Percentiles rank a stretch among this genome's conserved stretches.
phyloP scores from a whole-genome alignment of 64 coral and sea anemone genomes.

The Acropora yongei region DNA sequence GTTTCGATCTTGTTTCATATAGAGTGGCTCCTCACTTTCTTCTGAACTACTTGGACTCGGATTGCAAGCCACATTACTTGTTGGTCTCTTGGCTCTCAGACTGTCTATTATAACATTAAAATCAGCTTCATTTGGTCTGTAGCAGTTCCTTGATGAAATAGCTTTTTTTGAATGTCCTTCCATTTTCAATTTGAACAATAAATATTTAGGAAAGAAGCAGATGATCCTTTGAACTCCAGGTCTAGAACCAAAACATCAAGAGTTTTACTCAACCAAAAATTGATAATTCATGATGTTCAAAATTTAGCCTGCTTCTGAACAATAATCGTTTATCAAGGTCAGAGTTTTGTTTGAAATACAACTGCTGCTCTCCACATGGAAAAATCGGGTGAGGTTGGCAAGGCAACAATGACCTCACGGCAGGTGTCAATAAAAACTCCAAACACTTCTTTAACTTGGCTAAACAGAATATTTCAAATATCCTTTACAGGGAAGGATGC shows the following conservation, averaged over 20 bases:
- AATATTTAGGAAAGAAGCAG: background rate
- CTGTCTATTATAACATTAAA: background rate
- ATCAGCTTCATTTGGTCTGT: slow-evolving; percentile 7
- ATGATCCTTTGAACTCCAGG: too few species aligned
- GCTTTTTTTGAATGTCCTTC: background rate
- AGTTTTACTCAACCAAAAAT: background rate
- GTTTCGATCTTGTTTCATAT: background rate
- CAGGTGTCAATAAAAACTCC: slow-evolving; percentile 17
- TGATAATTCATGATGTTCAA: background rate
- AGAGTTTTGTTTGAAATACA: background rate
- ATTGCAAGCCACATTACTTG: background rate
- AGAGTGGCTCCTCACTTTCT: slow-evolving; percentile 8
- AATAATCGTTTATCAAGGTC: background rate
- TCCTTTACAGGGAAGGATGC: background rate
- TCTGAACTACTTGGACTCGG: background rate
- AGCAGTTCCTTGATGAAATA: background rate
- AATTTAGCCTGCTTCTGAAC: background rate
- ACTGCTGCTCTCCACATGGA: background rate
- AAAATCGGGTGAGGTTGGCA: background rate
- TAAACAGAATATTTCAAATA: background rate
- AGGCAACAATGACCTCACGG: slow-evolving; percentile 6
- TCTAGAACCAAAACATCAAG: background rate
- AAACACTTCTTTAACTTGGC: slow-evolving; percentile 18
- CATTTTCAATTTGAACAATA: background rate
- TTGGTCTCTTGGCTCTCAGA: background rate